Evolutionary conservation across 2,888 invertebrate genomes (phyloP).

Genomic region (Microctonus aethiopoides): DNA sequence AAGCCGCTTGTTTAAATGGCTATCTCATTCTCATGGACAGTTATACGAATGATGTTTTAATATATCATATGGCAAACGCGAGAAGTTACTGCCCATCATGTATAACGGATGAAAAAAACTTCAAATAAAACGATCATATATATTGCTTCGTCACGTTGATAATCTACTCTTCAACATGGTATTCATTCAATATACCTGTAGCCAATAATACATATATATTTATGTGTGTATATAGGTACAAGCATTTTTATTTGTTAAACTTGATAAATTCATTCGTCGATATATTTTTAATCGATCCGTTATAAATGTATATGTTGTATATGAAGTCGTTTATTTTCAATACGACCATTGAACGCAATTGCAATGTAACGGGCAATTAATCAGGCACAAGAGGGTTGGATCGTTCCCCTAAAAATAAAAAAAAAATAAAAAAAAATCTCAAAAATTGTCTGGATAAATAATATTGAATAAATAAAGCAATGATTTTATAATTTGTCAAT

Average conservation of each 20-base stretch:
- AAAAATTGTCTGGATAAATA: no score
- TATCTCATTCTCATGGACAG: constrained; percentile 17
- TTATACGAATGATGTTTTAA: constrained; percentile 23
- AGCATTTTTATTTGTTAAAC: neutral
- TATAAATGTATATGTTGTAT: neutral
- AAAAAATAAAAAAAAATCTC: no score
- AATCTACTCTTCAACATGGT: neutral
- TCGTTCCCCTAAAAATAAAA: neutral
- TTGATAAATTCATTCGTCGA: neutral
- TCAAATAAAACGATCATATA: neutral
- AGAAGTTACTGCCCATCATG: neutral
- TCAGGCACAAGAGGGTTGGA: neutral
- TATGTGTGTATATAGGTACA: neutral
- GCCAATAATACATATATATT: neutral
- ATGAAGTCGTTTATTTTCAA: neutral
- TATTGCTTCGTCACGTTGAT: constrained; percentile 1
- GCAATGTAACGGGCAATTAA: neutral
- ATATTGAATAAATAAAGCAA: neutral
- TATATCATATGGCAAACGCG: constrained; percentile 1
- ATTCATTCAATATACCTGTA: neutral
- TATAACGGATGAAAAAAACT: neutral
- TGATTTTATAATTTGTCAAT: neutral
- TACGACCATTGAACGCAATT: neutral
- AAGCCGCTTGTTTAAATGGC: constrained; percentile 16
- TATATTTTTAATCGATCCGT: neutral